phyloP scores from a whole-genome alignment of 64 coral and sea anemone genomes.

The Astreopora myriophthalma region DNA sequence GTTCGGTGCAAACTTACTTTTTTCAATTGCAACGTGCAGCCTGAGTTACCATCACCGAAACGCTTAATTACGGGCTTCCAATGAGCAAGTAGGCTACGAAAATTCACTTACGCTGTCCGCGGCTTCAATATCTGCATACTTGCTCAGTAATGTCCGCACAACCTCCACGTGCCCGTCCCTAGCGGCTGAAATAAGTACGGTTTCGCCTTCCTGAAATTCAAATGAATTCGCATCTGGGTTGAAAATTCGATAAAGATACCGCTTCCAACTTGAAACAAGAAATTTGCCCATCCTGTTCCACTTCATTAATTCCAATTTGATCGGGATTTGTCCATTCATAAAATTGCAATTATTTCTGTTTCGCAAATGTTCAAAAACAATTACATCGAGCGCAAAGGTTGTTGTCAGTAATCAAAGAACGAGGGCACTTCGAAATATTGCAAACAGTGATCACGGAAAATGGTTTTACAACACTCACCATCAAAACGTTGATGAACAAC shows the following conservation, averaged over 20 bases:
- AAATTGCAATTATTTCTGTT: background rate
- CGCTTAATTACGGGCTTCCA: too few species aligned
- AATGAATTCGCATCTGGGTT: background rate
- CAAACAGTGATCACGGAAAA: background rate
- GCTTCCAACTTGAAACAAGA: background rate
- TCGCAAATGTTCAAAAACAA: background rate
- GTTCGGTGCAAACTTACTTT: background rate
- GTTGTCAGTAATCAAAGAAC: background rate
- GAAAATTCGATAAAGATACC: too few species aligned
- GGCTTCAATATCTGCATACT: conserved; percentile 87
- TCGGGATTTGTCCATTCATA: background rate
- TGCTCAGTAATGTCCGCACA: conserved; percentile 85
- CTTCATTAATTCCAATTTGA: background rate
- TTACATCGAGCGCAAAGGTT: background rate
- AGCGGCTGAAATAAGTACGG: conserved; percentile 89
- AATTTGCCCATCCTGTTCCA: background rate
- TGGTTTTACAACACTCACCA: conserved; percentile 1
- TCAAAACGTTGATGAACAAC: background rate
- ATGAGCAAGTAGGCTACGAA: too few species aligned
- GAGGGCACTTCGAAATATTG: background rate
- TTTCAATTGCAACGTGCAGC: too few species aligned
- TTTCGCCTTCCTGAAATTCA: conserved; percentile 85
- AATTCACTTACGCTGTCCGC: conserved; percentile 69
- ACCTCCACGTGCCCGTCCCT: conserved; percentile 94
- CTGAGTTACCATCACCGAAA: too few species aligned